Conservation (phyloP, 2,888 invertebrate species). For the Rhagonycha lutea region DNA sequence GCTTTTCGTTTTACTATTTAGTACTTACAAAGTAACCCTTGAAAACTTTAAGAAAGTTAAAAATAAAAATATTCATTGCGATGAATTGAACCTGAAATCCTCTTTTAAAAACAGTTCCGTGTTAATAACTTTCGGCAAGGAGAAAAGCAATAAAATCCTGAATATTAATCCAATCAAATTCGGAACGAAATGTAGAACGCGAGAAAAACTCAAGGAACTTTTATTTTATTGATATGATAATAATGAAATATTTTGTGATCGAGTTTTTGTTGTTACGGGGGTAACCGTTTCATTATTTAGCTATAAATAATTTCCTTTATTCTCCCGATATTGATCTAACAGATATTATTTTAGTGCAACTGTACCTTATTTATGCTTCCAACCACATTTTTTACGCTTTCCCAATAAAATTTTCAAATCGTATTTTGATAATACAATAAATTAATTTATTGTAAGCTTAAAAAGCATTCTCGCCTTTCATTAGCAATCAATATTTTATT, state of each 20-base stretch:
- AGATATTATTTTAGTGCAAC: neutral
- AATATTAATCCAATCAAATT: neutral
- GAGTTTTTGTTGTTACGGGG: neutral
- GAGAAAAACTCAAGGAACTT: neutral
- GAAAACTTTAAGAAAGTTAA: neutral
- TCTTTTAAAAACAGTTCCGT: neutral
- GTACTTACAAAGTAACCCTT: neutral
- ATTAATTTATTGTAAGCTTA: neutral
- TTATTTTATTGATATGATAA: neutral
- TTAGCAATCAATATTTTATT: neutral
- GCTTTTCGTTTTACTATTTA: neutral
- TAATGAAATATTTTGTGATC: neutral
- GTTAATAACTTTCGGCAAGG: neutral
- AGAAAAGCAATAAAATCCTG: neutral
- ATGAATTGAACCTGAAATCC: neutral
- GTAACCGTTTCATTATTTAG: neutral
- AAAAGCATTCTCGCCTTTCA: neutral
- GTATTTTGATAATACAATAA: neutral
- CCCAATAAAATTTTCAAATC: neutral
- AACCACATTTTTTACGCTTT: neutral
- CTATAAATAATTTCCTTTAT: neutral
- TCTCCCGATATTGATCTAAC: neutral
- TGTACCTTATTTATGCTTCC: neutral
- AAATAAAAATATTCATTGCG: neutral
- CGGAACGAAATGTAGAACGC: neutral